phyloP scores from a whole-genome alignment of 2,113 vertebrate species.

The Hippocampus barbouri region DNA sequence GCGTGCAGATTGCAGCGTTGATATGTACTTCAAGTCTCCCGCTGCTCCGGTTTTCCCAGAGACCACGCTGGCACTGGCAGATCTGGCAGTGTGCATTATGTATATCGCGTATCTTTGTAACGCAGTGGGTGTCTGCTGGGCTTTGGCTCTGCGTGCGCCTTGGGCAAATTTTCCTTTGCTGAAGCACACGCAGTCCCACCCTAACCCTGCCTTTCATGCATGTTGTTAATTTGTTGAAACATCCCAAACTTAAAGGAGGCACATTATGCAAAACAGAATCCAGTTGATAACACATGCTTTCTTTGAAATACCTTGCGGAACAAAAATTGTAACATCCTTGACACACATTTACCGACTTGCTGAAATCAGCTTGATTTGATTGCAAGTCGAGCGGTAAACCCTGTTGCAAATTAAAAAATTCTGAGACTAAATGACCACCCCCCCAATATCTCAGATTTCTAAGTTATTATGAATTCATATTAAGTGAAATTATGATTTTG shows the following conservation, averaged over 20 bases:
- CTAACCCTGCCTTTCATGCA: slow-evolving; percentile 32
- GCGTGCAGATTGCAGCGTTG: slow-evolving; percentile 8
- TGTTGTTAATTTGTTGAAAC: slow-evolving; percentile 34
- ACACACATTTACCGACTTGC: too few relatives aligned
- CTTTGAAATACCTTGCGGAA: not conserved
- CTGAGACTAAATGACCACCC: too few relatives aligned
- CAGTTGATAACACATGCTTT: not conserved
- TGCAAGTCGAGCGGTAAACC: too few relatives aligned
- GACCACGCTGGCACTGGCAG: slow-evolving; percentile 16
- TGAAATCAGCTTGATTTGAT: too few relatives aligned
- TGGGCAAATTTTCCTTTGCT: slow-evolving; percentile 27
- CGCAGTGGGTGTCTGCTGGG: slow-evolving; percentile 30
- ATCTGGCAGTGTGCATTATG: slow-evolving; percentile 22
- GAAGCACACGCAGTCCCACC: slow-evolving; percentile 14
- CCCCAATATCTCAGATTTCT: too few relatives aligned
- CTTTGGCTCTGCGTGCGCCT: slow-evolving; percentile 34
- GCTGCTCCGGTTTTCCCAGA: slow-evolving; percentile 22
- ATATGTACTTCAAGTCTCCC: slow-evolving; percentile 21
- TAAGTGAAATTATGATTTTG: too few relatives aligned
- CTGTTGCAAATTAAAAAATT: too few relatives aligned
- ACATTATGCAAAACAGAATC: not conserved
- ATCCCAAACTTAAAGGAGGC: slow-evolving; percentile 12
- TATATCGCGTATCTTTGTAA: slow-evolving; percentile 32
- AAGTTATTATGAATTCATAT: too few relatives aligned
- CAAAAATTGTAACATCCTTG: too few relatives aligned